Base-by-base conservation (phyloP, 2,888 invertebrate species). In the Metallyticus violacea region DNA sequence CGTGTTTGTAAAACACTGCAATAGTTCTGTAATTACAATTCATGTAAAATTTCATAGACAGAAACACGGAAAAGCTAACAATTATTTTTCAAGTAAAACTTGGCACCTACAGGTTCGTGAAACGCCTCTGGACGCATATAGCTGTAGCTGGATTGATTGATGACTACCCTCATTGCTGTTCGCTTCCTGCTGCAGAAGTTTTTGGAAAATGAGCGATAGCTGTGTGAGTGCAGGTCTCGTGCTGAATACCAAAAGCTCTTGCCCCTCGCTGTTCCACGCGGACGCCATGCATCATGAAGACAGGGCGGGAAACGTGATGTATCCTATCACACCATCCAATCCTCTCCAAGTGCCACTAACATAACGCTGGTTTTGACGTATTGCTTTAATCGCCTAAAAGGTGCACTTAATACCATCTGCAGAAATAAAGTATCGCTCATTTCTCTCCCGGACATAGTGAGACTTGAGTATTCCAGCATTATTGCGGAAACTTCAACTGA, bases 321-420 rank as follows among this genome's bases (percentile, higher is more conserved):
- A 15, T 78, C 85, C 78, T 85, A 85, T 85, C 85, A 85, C 78
- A 27, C 85, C 78, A 40, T 77, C 79, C 77, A 27, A 76, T 85
- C 85, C 79, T 28, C 79, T 26, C 7, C 81, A 80, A 28, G 28
- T 28, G 28, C 79, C 40, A 22, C 40, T 26, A 82, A n/a, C 15
- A 82, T 26, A 9, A 79, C 40, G 76, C 26, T 27, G 2, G 76
- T 79, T 87, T 85, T 88, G 86, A 87, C 82, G 76, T 79, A 86
- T 85, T 40, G 79, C 81, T 87, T 86, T 88, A 88, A 88, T 88
- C 88, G 86, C 86, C 85, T 88, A 88, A 88, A 88, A 88, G 86
- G 85, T 83, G 40, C 40, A 62, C 40, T 62, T 62, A 62, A 62
- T 62, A 62, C 40, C 40, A 62, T 62, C 40, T 62, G 22, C 40